Evolutionary conservation across 2,888 invertebrate species (phyloP).

Genomic region (Conomelus anceps): DNA sequence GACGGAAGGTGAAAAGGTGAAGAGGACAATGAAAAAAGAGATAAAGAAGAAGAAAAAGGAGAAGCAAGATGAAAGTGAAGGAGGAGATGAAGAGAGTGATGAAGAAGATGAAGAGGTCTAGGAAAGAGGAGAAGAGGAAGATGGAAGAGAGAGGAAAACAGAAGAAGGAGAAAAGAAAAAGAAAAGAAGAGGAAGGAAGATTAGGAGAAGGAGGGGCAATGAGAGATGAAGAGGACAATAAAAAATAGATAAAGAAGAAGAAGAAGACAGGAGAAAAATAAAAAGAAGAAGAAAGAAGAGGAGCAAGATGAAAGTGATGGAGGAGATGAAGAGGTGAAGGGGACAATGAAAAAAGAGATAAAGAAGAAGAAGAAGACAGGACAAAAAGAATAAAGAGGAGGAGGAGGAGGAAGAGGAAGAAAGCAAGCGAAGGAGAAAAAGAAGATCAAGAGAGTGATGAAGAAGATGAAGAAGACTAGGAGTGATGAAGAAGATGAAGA

Average conservation of each 20-base stretch:
- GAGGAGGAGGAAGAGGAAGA: not conserved
- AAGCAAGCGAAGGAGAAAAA: not conserved
- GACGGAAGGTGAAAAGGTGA: not conserved
- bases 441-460: not conserved
- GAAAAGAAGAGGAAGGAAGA: not conserved
- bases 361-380: no score
- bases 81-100: not conserved
- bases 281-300: no score
- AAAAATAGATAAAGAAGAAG: no score
- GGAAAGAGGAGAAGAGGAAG: not conserved
- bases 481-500: not conserved
- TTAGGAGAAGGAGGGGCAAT: no score
- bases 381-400: no score
- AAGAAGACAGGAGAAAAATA: no score
- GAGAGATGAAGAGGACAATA: no score
- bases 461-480: not conserved
- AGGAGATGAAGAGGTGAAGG: no score
- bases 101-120: not conserved
- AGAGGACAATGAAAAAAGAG: not conserved
- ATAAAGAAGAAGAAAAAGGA: not conserved
- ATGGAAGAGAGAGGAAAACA: not conserved
- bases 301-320: no score
- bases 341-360: no score
- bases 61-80: not conserved
- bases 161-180: not conserved